These are phyloP conservation scores for Isurus oxyrinchus DNA, from an alignment of 2,113 vertebrate species.

Conservation along the genomic window DNA sequence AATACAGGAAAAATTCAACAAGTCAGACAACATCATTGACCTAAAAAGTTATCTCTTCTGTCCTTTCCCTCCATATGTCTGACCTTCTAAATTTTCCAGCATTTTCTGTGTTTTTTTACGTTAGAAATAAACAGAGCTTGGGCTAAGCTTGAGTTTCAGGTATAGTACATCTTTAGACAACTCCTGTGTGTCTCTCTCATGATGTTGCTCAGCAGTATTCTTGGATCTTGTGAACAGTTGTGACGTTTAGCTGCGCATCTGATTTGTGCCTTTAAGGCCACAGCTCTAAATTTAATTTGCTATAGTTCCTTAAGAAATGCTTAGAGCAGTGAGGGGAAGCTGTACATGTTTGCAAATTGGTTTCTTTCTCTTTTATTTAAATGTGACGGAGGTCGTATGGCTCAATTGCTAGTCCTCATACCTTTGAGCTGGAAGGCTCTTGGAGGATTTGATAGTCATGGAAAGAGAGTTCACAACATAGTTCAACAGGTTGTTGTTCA, in stretches of 20 bases:
- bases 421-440: too few relatives aligned
- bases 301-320: neutral
- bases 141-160: neutral
- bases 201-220: neutral
- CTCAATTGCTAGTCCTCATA: too few relatives aligned
- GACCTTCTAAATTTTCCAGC: neutral
- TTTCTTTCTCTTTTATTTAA: neutral
- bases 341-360: neutral
- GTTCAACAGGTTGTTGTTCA: too few relatives aligned
- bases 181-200: neutral
- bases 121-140: neutral
- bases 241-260: too few relatives aligned
- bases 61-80: neutral
- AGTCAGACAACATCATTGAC: neutral
- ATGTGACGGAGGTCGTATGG: neutral
- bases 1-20: neutral
- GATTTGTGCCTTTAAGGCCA: too few relatives aligned
- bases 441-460: too few relatives aligned
- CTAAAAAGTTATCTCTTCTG: neutral
- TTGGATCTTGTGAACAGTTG: neutral
- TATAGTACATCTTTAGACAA: neutral
- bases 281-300: neutral
- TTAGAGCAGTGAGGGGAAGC: neutral
- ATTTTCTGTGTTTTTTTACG: neutral
- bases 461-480: too few relatives aligned